These are phyloP conservation scores for Mobula birostris DNA, from an alignment of 2,113 vertebrate species.

Conservation along the genomic window DNA sequence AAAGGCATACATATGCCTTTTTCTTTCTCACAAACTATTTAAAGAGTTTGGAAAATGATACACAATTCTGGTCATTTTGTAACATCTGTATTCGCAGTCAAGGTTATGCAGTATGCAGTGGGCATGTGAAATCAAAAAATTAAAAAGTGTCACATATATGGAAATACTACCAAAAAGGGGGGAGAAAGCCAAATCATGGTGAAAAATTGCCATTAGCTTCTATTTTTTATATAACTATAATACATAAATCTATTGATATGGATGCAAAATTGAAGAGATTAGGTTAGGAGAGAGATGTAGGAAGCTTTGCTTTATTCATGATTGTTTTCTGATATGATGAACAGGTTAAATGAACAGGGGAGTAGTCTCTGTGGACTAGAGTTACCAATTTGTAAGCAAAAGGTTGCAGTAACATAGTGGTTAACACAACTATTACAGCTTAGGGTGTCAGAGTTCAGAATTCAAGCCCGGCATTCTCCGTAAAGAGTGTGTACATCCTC, in stretches of 20 bases:
- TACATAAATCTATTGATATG: slow-evolving; percentile 3
- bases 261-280: neutral
- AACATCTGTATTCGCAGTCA: neutral
- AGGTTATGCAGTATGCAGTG: neutral
- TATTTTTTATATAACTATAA: neutral
- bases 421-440: too few species aligned
- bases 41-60: neutral
- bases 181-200: too few species aligned
- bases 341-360: neutral
- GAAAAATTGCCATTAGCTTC: neutral
- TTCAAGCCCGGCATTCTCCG: too few species aligned
- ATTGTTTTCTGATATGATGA: neutral
- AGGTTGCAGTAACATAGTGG: too few species aligned
- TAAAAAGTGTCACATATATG: neutral
- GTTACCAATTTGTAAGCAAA: neutral
- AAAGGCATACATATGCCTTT: neutral
- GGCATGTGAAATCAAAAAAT: neutral
- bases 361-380: neutral
- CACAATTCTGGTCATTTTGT: neutral
- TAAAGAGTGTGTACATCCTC: too few species aligned
- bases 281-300: neutral
- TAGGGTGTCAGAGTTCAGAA: too few species aligned
- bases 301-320: neutral
- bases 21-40: neutral
- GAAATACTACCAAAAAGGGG: neutral